Conservation (phyloP, 1,140 invertebrate species). For the Atta cephalotes region DNA sequence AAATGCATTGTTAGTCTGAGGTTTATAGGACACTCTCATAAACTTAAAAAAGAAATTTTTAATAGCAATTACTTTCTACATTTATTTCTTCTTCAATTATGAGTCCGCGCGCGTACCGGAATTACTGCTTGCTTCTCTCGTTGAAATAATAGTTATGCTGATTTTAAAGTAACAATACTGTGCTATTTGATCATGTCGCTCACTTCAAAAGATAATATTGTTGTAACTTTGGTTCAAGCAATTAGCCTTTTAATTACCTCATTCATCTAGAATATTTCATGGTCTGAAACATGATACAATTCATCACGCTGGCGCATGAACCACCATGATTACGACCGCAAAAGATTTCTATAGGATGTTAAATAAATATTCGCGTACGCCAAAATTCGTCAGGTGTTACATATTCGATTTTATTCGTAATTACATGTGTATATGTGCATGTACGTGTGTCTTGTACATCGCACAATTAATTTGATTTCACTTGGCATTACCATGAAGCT, state of each 20-base stretch:
- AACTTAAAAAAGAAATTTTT: not conserved
- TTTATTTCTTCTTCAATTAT: not conserved
- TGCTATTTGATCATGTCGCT: not conserved
- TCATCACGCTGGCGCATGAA: not conserved
- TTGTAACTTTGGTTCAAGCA: conserved; percentile 1
- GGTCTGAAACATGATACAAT: not conserved
- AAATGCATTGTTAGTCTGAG: not conserved
- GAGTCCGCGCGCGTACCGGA: too few relatives aligned
- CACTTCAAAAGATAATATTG: not conserved
- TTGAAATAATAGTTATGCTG: not conserved
- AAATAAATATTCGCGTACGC: conserved; percentile 4
- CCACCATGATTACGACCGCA: conserved; percentile 21
- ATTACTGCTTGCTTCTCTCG: not conserved
- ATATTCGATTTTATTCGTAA: conserved; percentile 45
- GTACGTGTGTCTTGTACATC: not conserved
- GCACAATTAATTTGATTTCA: conserved; percentile 58
- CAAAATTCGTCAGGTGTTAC: conserved; percentile 17
- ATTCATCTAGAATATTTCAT: conserved; percentile 28
- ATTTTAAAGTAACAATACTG: not conserved
- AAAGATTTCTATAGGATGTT: conserved; percentile 18
- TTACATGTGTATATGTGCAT: not conserved
- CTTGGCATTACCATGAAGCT: not conserved
- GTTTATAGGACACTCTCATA: not conserved
- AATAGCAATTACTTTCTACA: not conserved
- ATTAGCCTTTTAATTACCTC: conserved; percentile 20